Percentiles rank a stretch among this genome's conserved stretches.
Conservation (phyloP, 2,888 invertebrate species). For the Melanotus villosus region DNA sequence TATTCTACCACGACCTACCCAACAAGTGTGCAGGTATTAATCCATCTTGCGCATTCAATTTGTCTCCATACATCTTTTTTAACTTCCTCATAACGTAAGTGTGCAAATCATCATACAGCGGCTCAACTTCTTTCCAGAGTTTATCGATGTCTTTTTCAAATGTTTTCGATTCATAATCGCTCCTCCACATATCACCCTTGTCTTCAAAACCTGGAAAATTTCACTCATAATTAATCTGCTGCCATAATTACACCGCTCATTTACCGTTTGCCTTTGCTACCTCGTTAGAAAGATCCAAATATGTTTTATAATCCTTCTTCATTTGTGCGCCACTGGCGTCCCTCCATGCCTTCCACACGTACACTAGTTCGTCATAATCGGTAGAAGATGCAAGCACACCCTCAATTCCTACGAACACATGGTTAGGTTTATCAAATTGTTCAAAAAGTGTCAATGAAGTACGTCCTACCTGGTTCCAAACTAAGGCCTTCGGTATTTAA, state of each 20-base stretch:
- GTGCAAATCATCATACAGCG: constrained; percentile 77
- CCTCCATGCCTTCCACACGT: constrained; percentile 78
- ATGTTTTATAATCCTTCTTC: constrained; percentile 73
- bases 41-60: constrained; percentile 68
- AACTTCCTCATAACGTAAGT: constrained; percentile 75
- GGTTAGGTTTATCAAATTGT: too few species aligned
- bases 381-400: constrained; percentile 67
- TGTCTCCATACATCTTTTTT: constrained; percentile 69
- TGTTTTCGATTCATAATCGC: constrained; percentile 67
- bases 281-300: constrained; percentile 75
- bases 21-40: constrained; percentile 78
- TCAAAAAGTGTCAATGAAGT: too few species aligned
- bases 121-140: constrained; percentile 74
- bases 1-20: constrained; percentile 52
- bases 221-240: neutral
- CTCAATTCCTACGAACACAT: constrained; percentile 62
- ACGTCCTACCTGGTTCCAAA: constrained; percentile 65
- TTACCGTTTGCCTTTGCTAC: constrained; percentile 67
- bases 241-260: neutral
- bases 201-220: constrained; percentile 67
- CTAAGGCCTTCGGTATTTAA: constrained; percentile 57
- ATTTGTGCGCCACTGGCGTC: constrained; percentile 76
- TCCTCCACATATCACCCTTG: constrained; percentile 70
- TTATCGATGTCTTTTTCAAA: constrained; percentile 64
- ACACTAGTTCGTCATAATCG: constrained; percentile 74